Evolutionary conservation across 2,797 vertebrate species (phyloP).

Genomic region (Rhyacichthys aspro): DNA sequence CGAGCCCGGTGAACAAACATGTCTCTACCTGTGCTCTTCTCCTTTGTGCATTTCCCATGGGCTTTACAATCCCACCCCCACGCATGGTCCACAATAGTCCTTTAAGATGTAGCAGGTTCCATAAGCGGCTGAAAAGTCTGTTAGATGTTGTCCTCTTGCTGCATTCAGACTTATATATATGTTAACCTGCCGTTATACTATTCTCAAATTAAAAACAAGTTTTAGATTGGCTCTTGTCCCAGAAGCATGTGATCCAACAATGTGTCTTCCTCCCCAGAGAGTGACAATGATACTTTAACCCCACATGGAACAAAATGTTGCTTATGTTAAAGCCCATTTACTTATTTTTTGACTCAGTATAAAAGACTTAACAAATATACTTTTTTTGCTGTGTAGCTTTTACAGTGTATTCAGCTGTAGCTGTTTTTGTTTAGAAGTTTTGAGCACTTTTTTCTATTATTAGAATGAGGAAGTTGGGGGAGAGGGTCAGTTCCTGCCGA

Average conservation of each 20-base stretch:
- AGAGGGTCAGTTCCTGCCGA: slow-evolving; percentile 27
- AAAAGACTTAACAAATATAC: neutral
- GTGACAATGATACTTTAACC: slow-evolving; percentile 45
- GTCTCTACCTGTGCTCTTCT: slow-evolving; percentile 67
- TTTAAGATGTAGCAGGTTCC: neutral
- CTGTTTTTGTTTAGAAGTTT: slow-evolving; percentile 3
- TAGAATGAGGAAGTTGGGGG: slow-evolving; percentile 61
- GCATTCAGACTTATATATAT: neutral
- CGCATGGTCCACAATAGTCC: neutral
- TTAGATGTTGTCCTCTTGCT: too few relatives aligned
- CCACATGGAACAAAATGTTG: slow-evolving; percentile 43
- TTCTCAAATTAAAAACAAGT: neutral
- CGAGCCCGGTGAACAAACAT: slow-evolving; percentile 68
- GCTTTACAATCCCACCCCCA: slow-evolving; percentile 14
- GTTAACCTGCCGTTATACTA: neutral
- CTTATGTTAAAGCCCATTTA: slow-evolving; percentile 26
- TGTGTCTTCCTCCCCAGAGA: slow-evolving; percentile 42
- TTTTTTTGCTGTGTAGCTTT: neutral
- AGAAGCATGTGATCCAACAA: slow-evolving; percentile 22
- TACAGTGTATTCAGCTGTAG: neutral
- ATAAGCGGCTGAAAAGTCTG: neutral
- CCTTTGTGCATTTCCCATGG: slow-evolving; percentile 34
- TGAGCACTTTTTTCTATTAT: slow-evolving; percentile 25
- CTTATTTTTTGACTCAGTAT: slow-evolving; percentile 21
- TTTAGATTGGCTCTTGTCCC: neutral